phyloP scores from a whole-genome alignment of 64 coral and sea anemone species.

The Stichodactyla helianthus region DNA sequence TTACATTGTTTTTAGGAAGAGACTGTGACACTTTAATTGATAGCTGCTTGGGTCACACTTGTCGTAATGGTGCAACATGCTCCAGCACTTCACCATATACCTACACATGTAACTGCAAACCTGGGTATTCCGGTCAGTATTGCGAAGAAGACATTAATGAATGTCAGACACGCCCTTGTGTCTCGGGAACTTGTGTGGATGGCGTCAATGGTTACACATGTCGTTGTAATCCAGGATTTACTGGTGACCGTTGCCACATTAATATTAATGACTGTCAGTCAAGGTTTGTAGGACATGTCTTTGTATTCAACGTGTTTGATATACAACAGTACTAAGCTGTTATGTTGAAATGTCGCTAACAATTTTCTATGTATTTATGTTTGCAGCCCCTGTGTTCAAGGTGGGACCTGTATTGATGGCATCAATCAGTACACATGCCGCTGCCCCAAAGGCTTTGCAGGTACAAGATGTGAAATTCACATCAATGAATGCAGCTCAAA shows the following conservation, averaged over 20 bases:
- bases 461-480: conserved; percentile 42
- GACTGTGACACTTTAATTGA: conserved; percentile 55
- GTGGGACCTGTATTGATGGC: conserved; percentile 34
- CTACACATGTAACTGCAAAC: conserved; percentile 40
- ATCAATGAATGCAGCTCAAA: conserved; percentile 37
- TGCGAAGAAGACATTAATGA: conserved; percentile 61
- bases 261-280: conserved; percentile 81
- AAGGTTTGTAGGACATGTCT: conserved; percentile 27
- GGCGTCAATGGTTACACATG: conserved; percentile 46
- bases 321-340: background rate
- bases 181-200: conserved; percentile 48
- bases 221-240: conserved; percentile 49
- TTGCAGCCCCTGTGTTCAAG: conserved; percentile 77
- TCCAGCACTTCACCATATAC: background rate
- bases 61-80: conserved; percentile 42
- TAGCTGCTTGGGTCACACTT: conserved; percentile 39
- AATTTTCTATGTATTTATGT: background rate
- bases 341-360: background rate
- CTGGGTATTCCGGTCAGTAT: conserved; percentile 43
- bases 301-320: background rate
- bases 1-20: conserved; percentile 23
- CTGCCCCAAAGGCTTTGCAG: conserved; percentile 39
- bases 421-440: conserved; percentile 21
- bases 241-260: conserved; percentile 33
- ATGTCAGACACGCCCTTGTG: conserved; percentile 58